Conservation (phyloP, 1,140 invertebrate species). For the Lamellibrachia luymesi region DNA sequence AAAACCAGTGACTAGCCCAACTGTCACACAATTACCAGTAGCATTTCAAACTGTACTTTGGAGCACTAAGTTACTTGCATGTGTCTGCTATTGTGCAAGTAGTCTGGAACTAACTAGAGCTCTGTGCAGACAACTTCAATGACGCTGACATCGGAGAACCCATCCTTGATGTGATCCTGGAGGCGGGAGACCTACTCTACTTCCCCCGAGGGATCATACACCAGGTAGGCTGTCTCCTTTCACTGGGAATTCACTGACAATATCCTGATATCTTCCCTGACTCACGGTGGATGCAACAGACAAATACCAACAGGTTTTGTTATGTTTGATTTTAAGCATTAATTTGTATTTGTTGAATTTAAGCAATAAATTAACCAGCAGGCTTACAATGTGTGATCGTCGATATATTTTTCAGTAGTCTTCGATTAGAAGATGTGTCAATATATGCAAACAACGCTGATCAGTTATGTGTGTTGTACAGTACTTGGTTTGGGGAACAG, state of each 20-base stretch:
- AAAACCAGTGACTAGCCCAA: neutral
- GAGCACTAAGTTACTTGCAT: neutral
- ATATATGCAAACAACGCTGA: neutral
- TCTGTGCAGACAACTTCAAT: constrained; percentile 67
- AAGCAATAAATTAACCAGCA: neutral
- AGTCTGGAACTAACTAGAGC: neutral
- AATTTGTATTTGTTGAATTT: neutral
- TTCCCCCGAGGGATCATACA: constrained; percentile 89
- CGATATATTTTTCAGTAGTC: neutral
- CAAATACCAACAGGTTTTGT: neutral
- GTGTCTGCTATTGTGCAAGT: neutral
- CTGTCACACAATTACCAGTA: neutral
- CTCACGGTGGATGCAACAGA: neutral
- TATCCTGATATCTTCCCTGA: neutral
- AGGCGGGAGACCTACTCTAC: constrained; percentile 89
- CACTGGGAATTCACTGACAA: neutral
- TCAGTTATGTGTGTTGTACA: neutral
- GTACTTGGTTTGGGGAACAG: no score
- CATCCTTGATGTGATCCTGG: constrained; percentile 76
- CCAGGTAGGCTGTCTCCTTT: constrained; percentile 57
- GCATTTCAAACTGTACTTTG: neutral
- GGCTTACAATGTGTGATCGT: neutral
- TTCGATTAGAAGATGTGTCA: neutral
- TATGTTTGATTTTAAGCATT: neutral
- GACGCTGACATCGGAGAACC: constrained; percentile 75